Evolutionary conservation across 2,888 invertebrate species (phyloP), one percentile per base, ranked within the genome.

Genomic region (Agrotis segetum): DNA sequence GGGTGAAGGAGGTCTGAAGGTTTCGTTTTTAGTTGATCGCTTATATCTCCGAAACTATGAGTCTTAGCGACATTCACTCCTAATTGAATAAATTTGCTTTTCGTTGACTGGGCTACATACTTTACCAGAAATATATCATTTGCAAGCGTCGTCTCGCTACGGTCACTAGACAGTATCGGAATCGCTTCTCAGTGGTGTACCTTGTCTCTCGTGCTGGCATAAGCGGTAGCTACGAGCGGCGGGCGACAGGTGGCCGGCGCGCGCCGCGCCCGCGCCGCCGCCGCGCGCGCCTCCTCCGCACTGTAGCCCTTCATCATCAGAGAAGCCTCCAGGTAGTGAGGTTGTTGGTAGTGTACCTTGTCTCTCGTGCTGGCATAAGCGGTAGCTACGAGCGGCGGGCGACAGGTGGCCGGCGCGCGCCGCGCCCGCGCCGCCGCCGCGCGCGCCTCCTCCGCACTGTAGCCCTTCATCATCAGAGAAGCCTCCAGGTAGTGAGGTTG

Each of bases 381-480:
- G 95, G 95, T 96, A 96, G 94, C 94, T 95, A 91, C 91, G 90
- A 92, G 93, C 92, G 92, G 91, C 89, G 92, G 93, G 96, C 96
- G 94, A 95, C 89, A 86, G 89, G 84, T 90, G 90, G 75, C 88
- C 89, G 85, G 85, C 83, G 81, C 84, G 56, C 85, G 86, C 75
- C 81, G 87, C 79, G 87, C 79, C 86, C 93, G 92, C 83, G 84
- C 88, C 88, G 94, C 94, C 87, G 92, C 94, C 88, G 84, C 93
- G 80, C 94, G 95, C 91, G 97, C 96, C 89, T 96, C 95, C 92
- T 94, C 94, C 93, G 93, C 95, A 77, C 92, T 93, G 95, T 96
- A 96, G 71, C 96, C 98, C 97, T 97, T 98, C 98, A 97, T 98
- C 98, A 97, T 98, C 98, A 97, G 98, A 98, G 98, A 98, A 98